Evolutionary conservation across 1,140 invertebrate species (phyloP), one percentile per base, ranked within the genome.

Genomic region (Drosophila seguyi): DNA sequence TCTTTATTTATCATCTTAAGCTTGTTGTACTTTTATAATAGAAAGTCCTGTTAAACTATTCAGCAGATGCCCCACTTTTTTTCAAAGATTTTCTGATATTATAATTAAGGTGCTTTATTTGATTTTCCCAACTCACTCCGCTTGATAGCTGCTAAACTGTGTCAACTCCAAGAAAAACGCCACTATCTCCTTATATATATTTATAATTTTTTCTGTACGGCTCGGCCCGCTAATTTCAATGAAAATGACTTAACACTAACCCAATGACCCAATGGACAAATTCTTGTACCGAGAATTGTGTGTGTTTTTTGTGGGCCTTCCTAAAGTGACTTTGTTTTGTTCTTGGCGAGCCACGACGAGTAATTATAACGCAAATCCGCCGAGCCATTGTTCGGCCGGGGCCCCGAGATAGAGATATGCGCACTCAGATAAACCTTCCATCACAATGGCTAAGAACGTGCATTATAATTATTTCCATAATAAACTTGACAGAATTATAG

Each of bases 381-480:
- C 14, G 52, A 25, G 86, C 83, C 81, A 90, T 90, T 90, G 85
- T 90, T 74, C 18, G 44, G 16, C 36, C 45, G 20, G 38, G 80
- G 82, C 65, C 53, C 61, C 62, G 31, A 84, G 85, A 90, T 90
- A 66, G 55, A 90, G 85, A 90, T 90, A 81, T 85, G 78, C 81
- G 86, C 85, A 90, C 81, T 90, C 66, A 85, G 85, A 90, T 90
- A 90, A 85, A 85, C 73, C 27, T 67, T 62, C 50, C 63, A 62
- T 59, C 62, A 90, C 85, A 90, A 90, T 90, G 86, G 86, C 81
- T 63, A 48, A 47, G 42, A 60, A 56, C 78, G 73, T 90, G 86
- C 86, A 90, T 90, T 85, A 90, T 90, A 90, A 90, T 90, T 90
- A 90, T 90, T 85, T 90, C 84, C 86, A 90, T 90, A 90, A 90